Evolutionary conservation across 2,797 vertebrate genomes (phyloP), one percentile per base, ranked within the genome.

Genomic region (Dendrocincla fuliginosa): DNA sequence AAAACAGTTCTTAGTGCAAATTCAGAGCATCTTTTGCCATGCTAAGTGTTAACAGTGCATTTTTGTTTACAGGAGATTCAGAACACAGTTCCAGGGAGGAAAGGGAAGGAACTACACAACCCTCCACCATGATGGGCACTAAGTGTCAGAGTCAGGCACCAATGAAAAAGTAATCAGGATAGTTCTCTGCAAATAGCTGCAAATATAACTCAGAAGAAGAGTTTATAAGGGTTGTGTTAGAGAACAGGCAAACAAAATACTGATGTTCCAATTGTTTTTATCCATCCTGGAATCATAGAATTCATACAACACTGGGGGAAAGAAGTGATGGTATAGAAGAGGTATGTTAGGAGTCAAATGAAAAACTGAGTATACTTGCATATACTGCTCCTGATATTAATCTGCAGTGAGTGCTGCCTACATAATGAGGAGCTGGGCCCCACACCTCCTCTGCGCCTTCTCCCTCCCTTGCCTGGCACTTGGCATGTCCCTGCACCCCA

Each of bases 1-100:
- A 57, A 77, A 80, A 47, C 19, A 78, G 22, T 57, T 85, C 63
- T 94, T 71, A 53, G 37, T n/a, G 84, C 19, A 80, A 91, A 87
- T 49, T 46, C 56, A 81, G 77, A 84, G 33, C 19, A 63, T 67
- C 7, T 78, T 93, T 89, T 83, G 30, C 28, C 17, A 39, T 46
- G 8, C 68, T 86, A 86, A 76, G 68, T 67, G 42, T 74, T 90
- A 95, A 33, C 15, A 57, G 23, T 7, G 41, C 11, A 16, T 71
- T 93, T 78, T 60, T 81, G 24, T 50, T 71, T 30, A 49, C 3
- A 71, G 42, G 49, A 94, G 86, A 70, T 50, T 64, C 60, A 57
- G 28, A 79, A 49, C 22, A 55, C 3, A 4, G 10, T 73, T 80
- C 70, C 2, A 2, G 11, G 2, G 4, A 2, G 7, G 1, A 2